Evolutionary conservation across 2,113 vertebrate genomes (phyloP).

Genomic region (Regulus satrapa): DNA sequence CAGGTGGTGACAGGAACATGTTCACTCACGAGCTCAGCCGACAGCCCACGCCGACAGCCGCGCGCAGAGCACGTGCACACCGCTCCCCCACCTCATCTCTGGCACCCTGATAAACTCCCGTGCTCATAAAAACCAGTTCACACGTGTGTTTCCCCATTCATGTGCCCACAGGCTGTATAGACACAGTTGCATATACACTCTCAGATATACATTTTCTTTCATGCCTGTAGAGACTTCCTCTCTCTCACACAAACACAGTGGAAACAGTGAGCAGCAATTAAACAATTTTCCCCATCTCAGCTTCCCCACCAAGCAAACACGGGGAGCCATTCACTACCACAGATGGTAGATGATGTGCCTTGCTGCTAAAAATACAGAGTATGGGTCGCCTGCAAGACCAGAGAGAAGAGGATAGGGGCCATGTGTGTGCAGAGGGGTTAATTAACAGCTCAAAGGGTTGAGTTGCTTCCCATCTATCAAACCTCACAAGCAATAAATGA

Average conservation of each 20-base stretch:
- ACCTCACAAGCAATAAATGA: constrained; percentile 56
- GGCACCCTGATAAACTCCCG: neutral
- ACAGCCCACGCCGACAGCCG: neutral
- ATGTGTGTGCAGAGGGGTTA: constrained; percentile 53
- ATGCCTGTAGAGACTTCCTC: neutral
- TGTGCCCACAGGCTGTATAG: neutral
- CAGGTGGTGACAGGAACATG: neutral
- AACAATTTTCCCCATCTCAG: constrained; percentile 17
- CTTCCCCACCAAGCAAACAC: constrained; percentile 6
- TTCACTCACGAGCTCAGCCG: accelerated
- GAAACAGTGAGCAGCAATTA: constrained; percentile 39
- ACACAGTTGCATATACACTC: neutral
- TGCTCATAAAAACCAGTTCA: neutral
- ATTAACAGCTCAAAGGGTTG: constrained; percentile 67
- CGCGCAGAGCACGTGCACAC: accelerated
- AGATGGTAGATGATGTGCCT: constrained; percentile 40
- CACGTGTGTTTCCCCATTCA: accelerated
- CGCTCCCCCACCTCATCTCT: neutral
- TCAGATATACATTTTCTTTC: neutral
- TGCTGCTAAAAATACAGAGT: constrained; percentile 42
- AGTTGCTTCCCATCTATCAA: constrained; percentile 56
- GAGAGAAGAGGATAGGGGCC: constrained; percentile 1
- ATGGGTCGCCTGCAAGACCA: neutral
- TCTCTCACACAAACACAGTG: neutral
- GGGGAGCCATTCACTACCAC: constrained; percentile 19